Evolutionary conservation across 1,140 invertebrate genomes (phyloP).

Genomic region (Mercenaria mercenaria): DNA sequence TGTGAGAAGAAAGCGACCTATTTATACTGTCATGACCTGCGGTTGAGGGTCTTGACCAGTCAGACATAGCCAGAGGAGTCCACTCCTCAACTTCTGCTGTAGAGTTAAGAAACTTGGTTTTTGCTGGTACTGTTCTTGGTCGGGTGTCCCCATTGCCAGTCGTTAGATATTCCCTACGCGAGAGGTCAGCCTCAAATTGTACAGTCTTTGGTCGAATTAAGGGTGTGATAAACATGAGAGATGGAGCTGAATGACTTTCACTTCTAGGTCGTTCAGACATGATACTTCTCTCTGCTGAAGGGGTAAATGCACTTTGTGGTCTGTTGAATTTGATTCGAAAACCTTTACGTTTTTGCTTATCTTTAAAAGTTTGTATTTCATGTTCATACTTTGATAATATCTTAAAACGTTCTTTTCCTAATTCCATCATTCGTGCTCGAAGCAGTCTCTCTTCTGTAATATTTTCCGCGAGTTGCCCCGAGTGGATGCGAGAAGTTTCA

Average conservation of each 20-base stretch:
- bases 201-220: slow-evolving; percentile 46
- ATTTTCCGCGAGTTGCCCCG: slow-evolving; percentile 50
- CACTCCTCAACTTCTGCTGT: not conserved
- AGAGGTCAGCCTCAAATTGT: slow-evolving; percentile 32
- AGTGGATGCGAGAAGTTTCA: slow-evolving; percentile 12
- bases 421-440: slow-evolving; percentile 40
- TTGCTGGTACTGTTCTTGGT: slow-evolving; percentile 18
- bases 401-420: slow-evolving; percentile 60
- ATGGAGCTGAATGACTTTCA: not conserved
- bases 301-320: slow-evolving; percentile 7
- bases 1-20: not conserved
- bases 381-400: slow-evolving; percentile 37
- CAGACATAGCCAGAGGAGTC: not conserved
- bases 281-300: not conserved
- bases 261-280: not conserved
- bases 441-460: slow-evolving; percentile 51
- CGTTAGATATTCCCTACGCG: not conserved
- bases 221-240: slow-evolving; percentile 7
- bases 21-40: not conserved
- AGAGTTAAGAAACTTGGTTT: not conserved
- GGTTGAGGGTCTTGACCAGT: slow-evolving; percentile 28
- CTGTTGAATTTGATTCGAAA: not conserved
- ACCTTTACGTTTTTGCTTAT: slow-evolving; percentile 51
- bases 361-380: slow-evolving; percentile 54
- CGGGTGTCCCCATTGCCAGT: not conserved